Percentiles rank a stretch among this genome's conserved stretches.
Evolutionary conservation across 2,888 invertebrate genomes (phyloP).

Genomic region (Elmis aenea): DNA sequence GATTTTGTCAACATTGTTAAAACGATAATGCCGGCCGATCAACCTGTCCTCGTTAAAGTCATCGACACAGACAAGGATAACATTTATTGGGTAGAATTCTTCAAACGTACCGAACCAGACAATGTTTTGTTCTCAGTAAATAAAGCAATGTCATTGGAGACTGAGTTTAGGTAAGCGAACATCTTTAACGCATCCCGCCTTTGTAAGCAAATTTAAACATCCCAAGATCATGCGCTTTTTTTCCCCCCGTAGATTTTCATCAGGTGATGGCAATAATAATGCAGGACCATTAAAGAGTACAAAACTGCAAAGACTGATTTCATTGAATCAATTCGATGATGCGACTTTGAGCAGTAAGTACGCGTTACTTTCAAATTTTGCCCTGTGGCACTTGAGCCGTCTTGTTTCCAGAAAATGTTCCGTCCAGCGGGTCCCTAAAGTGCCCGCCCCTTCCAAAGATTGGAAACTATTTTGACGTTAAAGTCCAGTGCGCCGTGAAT

Average conservation of each 20-base stretch:
- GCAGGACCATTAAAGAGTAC: slow-evolving; percentile 14
- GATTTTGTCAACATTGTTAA: slow-evolving; percentile 40
- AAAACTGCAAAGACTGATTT: slow-evolving; percentile 24
- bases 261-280: slow-evolving; percentile 15
- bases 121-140: slow-evolving; percentile 66
- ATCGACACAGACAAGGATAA: slow-evolving; percentile 33
- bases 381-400: background rate
- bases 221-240: too few species aligned
- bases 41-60: slow-evolving; percentile 53
- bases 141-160: slow-evolving; percentile 60
- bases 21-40: slow-evolving; percentile 52
- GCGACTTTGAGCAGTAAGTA: slow-evolving; percentile 25
- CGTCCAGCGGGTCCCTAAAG: slow-evolving; percentile 40
- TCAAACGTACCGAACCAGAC: slow-evolving; percentile 60
- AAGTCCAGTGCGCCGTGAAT: slow-evolving; percentile 70
- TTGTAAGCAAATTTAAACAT: too few species aligned
- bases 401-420: slow-evolving; percentile 30
- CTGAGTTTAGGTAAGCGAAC: slow-evolving; percentile 28
- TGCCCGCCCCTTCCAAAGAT: slow-evolving; percentile 46
- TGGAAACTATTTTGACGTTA: slow-evolving; percentile 63
- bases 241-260: too few species aligned
- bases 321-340: slow-evolving; percentile 25
- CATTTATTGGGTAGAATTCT: slow-evolving; percentile 60
- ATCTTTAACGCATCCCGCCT: too few species aligned
- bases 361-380: too few species aligned